These are phyloP conservation scores for Pseudobourletiella spinata DNA, from an alignment of 1,140 invertebrate species.

Conservation along the genomic window DNA sequence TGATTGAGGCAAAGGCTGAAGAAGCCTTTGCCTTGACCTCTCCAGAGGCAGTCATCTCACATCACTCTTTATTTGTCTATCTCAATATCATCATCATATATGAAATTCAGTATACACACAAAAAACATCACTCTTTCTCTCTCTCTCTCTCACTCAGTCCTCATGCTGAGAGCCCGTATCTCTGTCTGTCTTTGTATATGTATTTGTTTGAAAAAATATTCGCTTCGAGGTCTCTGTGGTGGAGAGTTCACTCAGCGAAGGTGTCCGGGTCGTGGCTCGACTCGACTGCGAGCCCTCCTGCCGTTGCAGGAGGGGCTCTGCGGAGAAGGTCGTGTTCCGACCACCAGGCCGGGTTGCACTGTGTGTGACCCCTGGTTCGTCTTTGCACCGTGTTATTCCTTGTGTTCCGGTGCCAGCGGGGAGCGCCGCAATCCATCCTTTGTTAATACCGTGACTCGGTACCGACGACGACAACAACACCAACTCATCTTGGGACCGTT, in stretches of 20 bases:
- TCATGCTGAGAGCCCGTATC: no score
- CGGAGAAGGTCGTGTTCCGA: conserved; percentile 5
- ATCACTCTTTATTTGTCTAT: no score
- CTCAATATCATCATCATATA: conserved; percentile 3
- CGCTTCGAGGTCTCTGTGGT: not conserved
- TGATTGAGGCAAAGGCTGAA: not conserved
- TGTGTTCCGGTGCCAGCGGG: conserved; percentile 7
- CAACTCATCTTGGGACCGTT: not conserved
- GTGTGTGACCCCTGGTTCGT: not conserved
- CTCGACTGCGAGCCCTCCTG: conserved; percentile 1
- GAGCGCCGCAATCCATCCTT: conserved; percentile 4
- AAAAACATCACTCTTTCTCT: no score
- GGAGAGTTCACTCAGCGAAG: not conserved
- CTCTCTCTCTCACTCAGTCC: no score
- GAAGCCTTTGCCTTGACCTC: no score
- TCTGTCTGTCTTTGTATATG: not conserved
- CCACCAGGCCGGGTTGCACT: conserved; percentile 1
- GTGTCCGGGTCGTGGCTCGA: conserved; percentile 3
- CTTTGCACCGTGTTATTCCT: conserved; percentile 1
- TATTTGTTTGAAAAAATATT: not conserved
- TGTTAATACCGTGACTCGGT: conserved; percentile 5
- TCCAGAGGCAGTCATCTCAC: not conserved
- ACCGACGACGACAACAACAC: no score
- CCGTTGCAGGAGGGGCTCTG: no score
- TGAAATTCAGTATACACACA: not conserved